A percentile compares a stretch with the other conserved stretches of the same genome.
phyloP scores from a whole-genome alignment of 2,113 vertebrate genomes.

The Megaceryle maxima region DNA sequence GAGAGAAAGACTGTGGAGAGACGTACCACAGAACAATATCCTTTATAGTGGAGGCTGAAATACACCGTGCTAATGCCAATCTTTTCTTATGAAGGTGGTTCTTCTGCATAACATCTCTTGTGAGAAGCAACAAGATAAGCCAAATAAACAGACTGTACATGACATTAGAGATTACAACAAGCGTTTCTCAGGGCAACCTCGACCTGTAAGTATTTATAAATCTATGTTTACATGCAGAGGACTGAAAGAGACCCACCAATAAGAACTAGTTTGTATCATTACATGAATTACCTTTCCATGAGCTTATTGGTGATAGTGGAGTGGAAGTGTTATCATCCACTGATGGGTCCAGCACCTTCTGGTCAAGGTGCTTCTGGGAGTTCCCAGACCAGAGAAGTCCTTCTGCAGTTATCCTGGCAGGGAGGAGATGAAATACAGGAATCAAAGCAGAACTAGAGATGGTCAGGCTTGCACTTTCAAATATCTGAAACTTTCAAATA shows the following conservation, averaged over 20 bases:
- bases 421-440: background rate
- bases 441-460: background rate
- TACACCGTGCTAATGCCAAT: background rate
- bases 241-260: background rate
- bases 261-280: background rate
- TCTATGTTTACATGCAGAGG: background rate
- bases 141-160: slow-evolving; percentile 50
- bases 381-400: background rate
- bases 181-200: slow-evolving; percentile 81
- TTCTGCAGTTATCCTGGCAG: background rate
- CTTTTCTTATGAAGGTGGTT: slow-evolving; percentile 26
- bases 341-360: background rate
- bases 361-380: background rate
- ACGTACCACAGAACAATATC: background rate
- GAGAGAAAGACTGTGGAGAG: background rate
- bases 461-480: background rate
- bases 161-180: slow-evolving; percentile 84
- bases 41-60: background rate
- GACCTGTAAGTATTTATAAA: slow-evolving; percentile 63
- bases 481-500: background rate
- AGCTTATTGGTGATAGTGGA: background rate
- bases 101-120: slow-evolving; percentile 32
- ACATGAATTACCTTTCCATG: background rate
- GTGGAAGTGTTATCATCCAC: background rate
- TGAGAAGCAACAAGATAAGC: slow-evolving; percentile 40